Conservation (phyloP, 2,888 invertebrate species). For the Zygothrica quintamaculata region DNA sequence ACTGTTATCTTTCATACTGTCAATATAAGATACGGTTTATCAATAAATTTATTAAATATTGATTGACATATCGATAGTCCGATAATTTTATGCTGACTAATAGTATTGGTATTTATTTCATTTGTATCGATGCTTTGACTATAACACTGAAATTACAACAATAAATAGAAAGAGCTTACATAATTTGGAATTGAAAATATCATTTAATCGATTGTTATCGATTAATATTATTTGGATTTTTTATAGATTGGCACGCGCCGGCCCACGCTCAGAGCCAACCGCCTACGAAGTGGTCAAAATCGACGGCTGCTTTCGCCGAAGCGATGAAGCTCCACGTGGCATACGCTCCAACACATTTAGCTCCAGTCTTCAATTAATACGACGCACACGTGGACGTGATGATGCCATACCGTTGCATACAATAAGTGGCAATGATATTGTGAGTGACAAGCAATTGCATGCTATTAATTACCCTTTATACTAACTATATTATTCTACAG, state of each 20-base stretch:
- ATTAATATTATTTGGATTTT: too few species aligned
- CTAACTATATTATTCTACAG: slow-evolving; percentile 67
- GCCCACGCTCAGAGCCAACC: slow-evolving; percentile 89
- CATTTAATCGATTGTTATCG: neutral
- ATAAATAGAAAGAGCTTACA: too few species aligned
- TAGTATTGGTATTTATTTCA: too few species aligned
- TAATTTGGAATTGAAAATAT: neutral
- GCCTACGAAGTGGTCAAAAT: slow-evolving; percentile 89
- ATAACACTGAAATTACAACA: too few species aligned
- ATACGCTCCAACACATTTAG: slow-evolving; percentile 84
- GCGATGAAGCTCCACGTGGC: slow-evolving; percentile 86
- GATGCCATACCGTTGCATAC: slow-evolving; percentile 85
- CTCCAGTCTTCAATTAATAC: slow-evolving; percentile 84
- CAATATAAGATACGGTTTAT: too few species aligned
- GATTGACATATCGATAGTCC: too few species aligned
- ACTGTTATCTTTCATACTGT: too few species aligned
- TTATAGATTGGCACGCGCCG: slow-evolving; percentile 87
- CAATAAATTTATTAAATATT: too few species aligned
- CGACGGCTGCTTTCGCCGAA: slow-evolving; percentile 87
- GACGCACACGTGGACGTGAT: slow-evolving; percentile 86
- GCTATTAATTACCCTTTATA: neutral
- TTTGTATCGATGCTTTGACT: neutral
- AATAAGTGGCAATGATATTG: slow-evolving; percentile 87
- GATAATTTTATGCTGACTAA: too few species aligned
- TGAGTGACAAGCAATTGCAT: slow-evolving; percentile 69